A percentile compares a stretch with the other conserved stretches of the same genome.
Evolutionary conservation across 2,888 invertebrate genomes (phyloP).

Genomic region (Rhaphigaster nebulosa): DNA sequence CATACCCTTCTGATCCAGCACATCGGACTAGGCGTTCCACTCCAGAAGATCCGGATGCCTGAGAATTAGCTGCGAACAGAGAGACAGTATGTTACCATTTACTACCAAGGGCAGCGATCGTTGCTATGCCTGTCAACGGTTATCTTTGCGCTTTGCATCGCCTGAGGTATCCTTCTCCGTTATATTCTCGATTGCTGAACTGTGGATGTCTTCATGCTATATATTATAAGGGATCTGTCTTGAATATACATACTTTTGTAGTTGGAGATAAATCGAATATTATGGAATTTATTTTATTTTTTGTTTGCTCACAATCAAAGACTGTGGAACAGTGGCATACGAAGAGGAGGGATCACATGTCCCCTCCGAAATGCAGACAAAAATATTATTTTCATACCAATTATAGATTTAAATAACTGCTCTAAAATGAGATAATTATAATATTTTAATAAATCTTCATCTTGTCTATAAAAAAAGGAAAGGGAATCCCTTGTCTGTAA

Average conservation of each 20-base stretch:
- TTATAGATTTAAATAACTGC: too few relatives aligned
- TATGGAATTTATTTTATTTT: neutral
- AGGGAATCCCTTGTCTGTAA: too few relatives aligned
- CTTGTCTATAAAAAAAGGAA: too few relatives aligned
- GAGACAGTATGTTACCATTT: conserved; percentile 18
- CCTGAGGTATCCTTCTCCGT: neutral
- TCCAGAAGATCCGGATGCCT: conserved; percentile 22
- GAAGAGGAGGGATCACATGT: neutral
- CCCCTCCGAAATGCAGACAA: too few relatives aligned
- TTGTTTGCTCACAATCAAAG: neutral
- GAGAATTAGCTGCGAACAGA: neutral
- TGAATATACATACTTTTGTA: neutral
- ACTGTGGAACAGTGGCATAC: neutral
- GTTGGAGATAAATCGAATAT: neutral
- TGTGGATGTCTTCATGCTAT: neutral
- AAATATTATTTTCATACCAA: too few relatives aligned
- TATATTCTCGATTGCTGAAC: neutral
- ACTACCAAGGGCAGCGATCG: neutral
- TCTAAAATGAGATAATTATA: too few relatives aligned
- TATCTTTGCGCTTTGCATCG: neutral
- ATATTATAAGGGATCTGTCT: neutral
- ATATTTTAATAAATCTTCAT: too few relatives aligned
- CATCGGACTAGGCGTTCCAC: conserved; percentile 1
- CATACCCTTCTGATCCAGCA: conserved; percentile 36
- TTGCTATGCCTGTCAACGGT: neutral